Conservation (phyloP, 2,888 invertebrate species). For the Drosophila nigricruria region DNA sequence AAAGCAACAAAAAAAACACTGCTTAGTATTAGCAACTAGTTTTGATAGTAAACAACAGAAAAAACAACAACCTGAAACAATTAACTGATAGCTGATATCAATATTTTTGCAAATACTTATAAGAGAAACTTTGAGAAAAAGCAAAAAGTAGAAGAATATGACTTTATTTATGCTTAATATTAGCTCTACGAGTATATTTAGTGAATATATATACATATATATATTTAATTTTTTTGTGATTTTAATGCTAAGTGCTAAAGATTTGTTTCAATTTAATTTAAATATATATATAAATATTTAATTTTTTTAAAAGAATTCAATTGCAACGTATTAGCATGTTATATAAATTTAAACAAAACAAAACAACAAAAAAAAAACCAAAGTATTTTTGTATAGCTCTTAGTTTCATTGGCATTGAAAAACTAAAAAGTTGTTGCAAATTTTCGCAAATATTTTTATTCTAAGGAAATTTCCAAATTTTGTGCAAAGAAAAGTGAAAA, state of each 20-base stretch:
- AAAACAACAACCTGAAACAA: slow-evolving; percentile 31
- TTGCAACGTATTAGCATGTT: slow-evolving; percentile 32
- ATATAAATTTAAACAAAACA: slow-evolving; percentile 35
- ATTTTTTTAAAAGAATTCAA: slow-evolving; percentile 46
- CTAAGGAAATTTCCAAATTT: slow-evolving; percentile 42
- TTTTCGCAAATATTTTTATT: slow-evolving; percentile 48
- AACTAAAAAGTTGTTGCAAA: slow-evolving; percentile 66
- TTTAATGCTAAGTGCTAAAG: slow-evolving; percentile 69
- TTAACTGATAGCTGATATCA: slow-evolving; percentile 42
- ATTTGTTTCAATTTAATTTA: slow-evolving; percentile 46
- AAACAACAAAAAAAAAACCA: slow-evolving; percentile 72
- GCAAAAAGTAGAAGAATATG: slow-evolving; percentile 21
- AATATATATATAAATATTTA: slow-evolving; percentile 37
- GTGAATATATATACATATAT: slow-evolving; percentile 21
- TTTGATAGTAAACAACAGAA: slow-evolving; percentile 40
- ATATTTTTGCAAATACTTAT: slow-evolving; percentile 53
- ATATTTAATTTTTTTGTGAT: slow-evolving; percentile 75
- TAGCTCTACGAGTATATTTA: slow-evolving; percentile 31
- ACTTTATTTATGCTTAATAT: slow-evolving; percentile 48
- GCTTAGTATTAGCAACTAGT: slow-evolving; percentile 52
- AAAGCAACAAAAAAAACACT: slow-evolving; percentile 3
- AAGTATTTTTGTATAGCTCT: slow-evolving; percentile 70
- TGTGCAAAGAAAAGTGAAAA: slow-evolving; percentile 48
- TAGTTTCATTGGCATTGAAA: slow-evolving; percentile 35
- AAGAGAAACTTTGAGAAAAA: neutral